Conservation (phyloP, 2,888 invertebrate species). For the Baccha elongata region DNA sequence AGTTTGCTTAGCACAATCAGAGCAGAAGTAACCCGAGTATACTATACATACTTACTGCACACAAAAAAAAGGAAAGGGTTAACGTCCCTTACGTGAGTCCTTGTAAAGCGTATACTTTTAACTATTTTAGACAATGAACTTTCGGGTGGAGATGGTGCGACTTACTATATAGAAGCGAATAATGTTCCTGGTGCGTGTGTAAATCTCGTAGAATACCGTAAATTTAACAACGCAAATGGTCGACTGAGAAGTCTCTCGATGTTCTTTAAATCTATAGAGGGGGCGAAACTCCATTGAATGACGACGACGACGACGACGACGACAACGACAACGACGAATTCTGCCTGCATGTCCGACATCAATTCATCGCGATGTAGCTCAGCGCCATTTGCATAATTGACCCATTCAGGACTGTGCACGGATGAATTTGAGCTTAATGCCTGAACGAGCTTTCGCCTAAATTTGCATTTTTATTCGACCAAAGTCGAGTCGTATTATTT, state of each 20-base stretch:
- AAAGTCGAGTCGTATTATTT: conserved; percentile 20
- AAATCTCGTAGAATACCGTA: conserved; percentile 64
- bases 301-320: conserved; percentile 60
- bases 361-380: conserved; percentile 72
- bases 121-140: conserved; percentile 63
- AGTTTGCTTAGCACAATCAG: neutral
- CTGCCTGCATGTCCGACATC: conserved; percentile 78
- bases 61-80: conserved; percentile 45
- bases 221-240: conserved; percentile 73
- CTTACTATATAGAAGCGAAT: conserved; percentile 15
- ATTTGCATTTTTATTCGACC: conserved; percentile 67
- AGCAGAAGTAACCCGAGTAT: conserved; percentile 4
- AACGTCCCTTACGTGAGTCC: conserved; percentile 61
- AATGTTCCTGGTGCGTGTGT: conserved; percentile 47
- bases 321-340: conserved; percentile 74
- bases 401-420: conserved; percentile 78
- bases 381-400: conserved; percentile 81
- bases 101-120: conserved; percentile 45
- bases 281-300: conserved; percentile 27
- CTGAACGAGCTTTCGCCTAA: conserved; percentile 79
- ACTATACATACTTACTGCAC: neutral
- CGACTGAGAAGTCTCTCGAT: conserved; percentile 41
- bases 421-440: conserved; percentile 80
- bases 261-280: neutral
- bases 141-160: conserved; percentile 10